Percentiles rank a stretch among this genome's conserved stretches.
phyloP scores from a whole-genome alignment of 2,888 invertebrate species.

The Calliphora vomitoria region DNA sequence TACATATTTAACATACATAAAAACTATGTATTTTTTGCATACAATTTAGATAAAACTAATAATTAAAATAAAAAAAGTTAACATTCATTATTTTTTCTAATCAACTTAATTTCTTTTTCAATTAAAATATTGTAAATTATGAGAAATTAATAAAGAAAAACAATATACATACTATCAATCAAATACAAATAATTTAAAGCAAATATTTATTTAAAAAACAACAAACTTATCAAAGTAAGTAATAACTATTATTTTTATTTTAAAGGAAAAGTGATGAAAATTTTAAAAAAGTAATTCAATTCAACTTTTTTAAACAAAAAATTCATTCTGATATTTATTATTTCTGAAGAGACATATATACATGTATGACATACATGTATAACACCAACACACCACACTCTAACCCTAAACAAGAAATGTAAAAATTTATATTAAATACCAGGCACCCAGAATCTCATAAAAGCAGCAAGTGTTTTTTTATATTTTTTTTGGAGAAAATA shows the following conservation, averaged over 20 bases:
- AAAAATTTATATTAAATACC: no score
- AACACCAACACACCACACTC: no score
- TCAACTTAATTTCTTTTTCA: conserved; percentile 14
- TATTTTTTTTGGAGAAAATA: no score
- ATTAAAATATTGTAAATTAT: conserved; percentile 30
- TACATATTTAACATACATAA: conserved; percentile 27
- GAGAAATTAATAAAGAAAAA: conserved; percentile 23
- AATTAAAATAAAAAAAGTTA: conserved; percentile 17
- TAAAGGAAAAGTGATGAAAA: not conserved
- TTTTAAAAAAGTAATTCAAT: no score
- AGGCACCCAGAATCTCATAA: no score
- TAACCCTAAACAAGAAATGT: no score
- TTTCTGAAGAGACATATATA: no score
- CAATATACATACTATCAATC: not conserved
- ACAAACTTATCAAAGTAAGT: not conserved
- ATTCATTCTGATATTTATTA: no score
- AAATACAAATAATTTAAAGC: not conserved
- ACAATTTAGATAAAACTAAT: conserved; percentile 3
- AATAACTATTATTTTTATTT: not conserved
- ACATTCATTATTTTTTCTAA: conserved; percentile 7
- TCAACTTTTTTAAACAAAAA: no score
- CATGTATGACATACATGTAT: no score
- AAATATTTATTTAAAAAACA: not conserved
- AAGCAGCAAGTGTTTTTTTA: no score
- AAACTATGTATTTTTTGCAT: conserved; percentile 32